These are phyloP conservation scores for Eulemur mongoz DNA, from an alignment of 2,797 vertebrate species.

Conservation along the genomic window DNA sequence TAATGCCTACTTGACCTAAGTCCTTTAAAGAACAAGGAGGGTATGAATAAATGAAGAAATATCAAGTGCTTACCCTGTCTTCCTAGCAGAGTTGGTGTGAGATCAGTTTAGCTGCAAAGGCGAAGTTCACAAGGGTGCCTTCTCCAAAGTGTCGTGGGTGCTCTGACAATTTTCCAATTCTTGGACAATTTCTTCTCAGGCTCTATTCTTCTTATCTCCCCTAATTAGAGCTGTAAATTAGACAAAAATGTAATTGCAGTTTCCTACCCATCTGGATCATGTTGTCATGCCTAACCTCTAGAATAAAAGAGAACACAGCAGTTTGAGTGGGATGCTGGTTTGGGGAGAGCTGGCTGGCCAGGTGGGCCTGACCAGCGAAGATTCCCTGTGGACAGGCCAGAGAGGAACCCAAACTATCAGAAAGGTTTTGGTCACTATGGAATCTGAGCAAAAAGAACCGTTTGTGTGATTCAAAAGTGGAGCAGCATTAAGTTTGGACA, in stretches of 20 bases:
- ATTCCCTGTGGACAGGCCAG: not conserved
- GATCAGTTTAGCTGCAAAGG: not conserved
- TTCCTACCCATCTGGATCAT: not conserved
- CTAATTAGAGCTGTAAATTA: conserved; percentile 37
- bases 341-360: not conserved
- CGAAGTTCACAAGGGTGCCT: not conserved
- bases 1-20: not conserved
- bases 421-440: not conserved
- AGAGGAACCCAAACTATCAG: not conserved
- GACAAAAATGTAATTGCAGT: not conserved
- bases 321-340: not conserved
- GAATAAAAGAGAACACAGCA: not conserved
- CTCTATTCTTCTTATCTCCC: conserved; percentile 9
- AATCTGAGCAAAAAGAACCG: not conserved
- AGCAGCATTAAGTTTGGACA: not conserved
- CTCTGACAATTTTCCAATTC: not conserved
- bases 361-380: not conserved
- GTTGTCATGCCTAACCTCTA: not conserved
- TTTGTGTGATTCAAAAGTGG: not conserved
- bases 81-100: not conserved
- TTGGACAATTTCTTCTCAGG: not conserved
- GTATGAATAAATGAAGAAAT: not conserved
- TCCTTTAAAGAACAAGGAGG: not conserved
- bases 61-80: not conserved
- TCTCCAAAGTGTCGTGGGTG: not conserved